Conservation (phyloP, 1,140 invertebrate species). For the Drosophila pseudoananassae region DNA sequence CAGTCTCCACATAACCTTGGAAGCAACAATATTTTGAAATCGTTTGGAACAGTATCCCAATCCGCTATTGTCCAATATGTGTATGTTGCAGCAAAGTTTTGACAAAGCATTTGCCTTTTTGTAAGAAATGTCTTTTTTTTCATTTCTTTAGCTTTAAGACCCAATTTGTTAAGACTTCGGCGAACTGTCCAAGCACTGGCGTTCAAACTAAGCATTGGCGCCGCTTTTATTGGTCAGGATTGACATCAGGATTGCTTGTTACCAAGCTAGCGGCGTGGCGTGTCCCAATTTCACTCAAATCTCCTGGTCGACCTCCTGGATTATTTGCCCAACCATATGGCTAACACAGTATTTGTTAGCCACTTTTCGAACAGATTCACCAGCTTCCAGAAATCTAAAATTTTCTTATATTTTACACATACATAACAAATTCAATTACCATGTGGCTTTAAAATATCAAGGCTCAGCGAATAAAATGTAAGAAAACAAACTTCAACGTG, state of each 20-base stretch:
- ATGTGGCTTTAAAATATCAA: too few relatives aligned
- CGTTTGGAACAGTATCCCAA: not conserved
- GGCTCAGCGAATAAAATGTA: too few relatives aligned
- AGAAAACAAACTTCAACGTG: too few relatives aligned
- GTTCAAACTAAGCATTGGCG: not conserved
- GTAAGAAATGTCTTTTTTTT: not conserved
- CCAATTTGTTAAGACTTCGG: not conserved
- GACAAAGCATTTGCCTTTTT: not conserved
- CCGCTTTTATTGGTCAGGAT: constrained; percentile 12
- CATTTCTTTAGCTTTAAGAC: not conserved
- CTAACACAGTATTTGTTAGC: too few relatives aligned
- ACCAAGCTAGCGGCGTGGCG: constrained; percentile 10
- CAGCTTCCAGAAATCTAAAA: too few relatives aligned
- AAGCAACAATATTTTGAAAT: too few relatives aligned
- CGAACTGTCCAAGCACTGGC: not conserved
- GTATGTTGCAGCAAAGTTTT: not conserved
- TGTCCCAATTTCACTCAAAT: constrained; percentile 10
- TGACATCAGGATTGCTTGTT: constrained; percentile 3
- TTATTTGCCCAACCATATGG: not conserved
- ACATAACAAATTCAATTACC: too few relatives aligned
- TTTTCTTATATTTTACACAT: too few relatives aligned
- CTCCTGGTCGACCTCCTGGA: constrained; percentile 6
- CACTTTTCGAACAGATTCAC: too few relatives aligned
- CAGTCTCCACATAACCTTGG: too few relatives aligned
- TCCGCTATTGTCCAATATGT: not conserved